A percentile compares a stretch with the other conserved stretches of the same genome.
phyloP scores from a whole-genome alignment of 1,140 invertebrate species.

The Drosophila triauraria region DNA sequence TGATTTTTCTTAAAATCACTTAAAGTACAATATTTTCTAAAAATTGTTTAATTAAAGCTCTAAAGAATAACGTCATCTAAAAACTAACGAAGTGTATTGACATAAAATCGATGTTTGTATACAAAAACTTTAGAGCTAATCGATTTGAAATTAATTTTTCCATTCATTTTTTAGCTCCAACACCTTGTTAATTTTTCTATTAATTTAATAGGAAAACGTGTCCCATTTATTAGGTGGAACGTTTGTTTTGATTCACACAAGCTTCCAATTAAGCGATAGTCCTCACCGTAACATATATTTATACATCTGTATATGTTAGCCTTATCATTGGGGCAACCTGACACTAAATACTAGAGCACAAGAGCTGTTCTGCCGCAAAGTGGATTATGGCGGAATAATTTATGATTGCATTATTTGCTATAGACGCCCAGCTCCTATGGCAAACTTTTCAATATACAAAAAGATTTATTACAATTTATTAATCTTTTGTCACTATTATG shows the following conservation, averaged over 20 bases:
- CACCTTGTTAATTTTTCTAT: background rate
- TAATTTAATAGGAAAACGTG: background rate
- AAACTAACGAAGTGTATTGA: no score
- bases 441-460: slow-evolving; percentile 22
- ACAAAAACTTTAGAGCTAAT: background rate
- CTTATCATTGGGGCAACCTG: slow-evolving; percentile 32
- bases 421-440: slow-evolving; percentile 28
- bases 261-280: slow-evolving; percentile 29
- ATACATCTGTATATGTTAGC: background rate
- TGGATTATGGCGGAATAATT: slow-evolving; percentile 57
- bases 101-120: no score
- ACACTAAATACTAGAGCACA: slow-evolving; percentile 36
- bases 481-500: slow-evolving; percentile 74
- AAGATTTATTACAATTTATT: slow-evolving; percentile 75
- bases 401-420: slow-evolving; percentile 52
- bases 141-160: background rate
- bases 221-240: background rate
- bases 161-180: background rate
- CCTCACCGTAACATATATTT: slow-evolving; percentile 3
- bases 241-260: slow-evolving; percentile 35
- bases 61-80: no score
- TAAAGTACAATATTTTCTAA: background rate
- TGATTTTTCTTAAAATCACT: background rate
- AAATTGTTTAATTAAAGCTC: no score
- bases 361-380: slow-evolving; percentile 39